Conservation (phyloP, 2,113 vertebrate species). For the Micromys minutus region DNA sequence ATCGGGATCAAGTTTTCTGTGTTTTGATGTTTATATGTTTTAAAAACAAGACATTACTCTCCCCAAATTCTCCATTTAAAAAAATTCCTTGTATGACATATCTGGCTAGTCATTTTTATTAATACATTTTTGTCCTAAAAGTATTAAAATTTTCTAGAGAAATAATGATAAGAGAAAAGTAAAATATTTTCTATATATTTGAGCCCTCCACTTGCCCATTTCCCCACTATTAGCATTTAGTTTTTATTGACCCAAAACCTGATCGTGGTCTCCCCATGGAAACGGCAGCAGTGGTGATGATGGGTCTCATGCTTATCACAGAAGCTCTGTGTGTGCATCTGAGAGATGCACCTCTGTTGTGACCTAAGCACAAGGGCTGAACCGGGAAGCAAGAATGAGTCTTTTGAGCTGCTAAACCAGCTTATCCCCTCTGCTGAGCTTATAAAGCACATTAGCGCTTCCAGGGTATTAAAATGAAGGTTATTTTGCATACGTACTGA, state of each 20-base stretch:
- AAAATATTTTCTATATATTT: neutral
- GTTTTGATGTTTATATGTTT: constrained; percentile 26
- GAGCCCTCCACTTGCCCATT: too few relatives aligned
- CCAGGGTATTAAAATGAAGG: constrained; percentile 78
- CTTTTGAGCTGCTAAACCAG: constrained; percentile 72
- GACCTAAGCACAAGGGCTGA: constrained; percentile 67
- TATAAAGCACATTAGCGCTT: constrained; percentile 71
- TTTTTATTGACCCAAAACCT: neutral
- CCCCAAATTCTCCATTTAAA: constrained; percentile 35
- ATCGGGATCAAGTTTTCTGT: neutral
- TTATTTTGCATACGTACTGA: constrained; percentile 83
- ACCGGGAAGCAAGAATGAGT: constrained; percentile 67
- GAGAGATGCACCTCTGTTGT: constrained; percentile 60
- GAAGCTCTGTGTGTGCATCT: constrained; percentile 61
- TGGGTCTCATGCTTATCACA: constrained; percentile 38
- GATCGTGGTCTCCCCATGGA: constrained; percentile 10
- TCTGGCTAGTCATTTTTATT: neutral
- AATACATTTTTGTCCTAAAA: neutral
- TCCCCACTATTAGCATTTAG: neutral
- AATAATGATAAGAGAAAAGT: neutral
- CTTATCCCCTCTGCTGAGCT: constrained; percentile 76
- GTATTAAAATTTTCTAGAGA: neutral
- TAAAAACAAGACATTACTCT: constrained; percentile 39
- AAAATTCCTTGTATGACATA: neutral
- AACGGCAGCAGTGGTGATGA: constrained; percentile 45